phyloP scores from a whole-genome alignment of 2,797 vertebrate species.

The Acomys russatus region DNA sequence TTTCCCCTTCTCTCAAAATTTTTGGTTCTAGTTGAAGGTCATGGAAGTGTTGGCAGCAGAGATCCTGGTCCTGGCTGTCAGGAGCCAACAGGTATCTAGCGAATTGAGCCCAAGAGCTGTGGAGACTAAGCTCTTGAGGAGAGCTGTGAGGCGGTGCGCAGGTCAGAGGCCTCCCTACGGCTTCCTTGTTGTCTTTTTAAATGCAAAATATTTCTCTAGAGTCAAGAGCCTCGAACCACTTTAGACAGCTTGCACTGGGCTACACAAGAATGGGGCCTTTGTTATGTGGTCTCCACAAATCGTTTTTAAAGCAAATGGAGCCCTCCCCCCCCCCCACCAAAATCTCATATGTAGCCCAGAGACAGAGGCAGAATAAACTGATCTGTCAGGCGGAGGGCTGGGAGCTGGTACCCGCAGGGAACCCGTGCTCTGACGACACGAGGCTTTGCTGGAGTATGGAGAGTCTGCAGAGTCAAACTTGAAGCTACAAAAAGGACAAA shows the following conservation, averaged over 20 bases:
- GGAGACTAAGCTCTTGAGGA: too few relatives aligned
- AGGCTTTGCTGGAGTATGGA: neutral
- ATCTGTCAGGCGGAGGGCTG: neutral
- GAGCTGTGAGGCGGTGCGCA: fast-evolving
- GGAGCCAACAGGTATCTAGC: neutral
- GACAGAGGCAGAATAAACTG: neutral
- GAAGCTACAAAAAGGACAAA: neutral
- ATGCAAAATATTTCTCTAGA: neutral
- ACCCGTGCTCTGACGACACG: neutral
- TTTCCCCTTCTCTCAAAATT: neutral
- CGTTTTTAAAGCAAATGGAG: neutral
- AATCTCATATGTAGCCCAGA: neutral
- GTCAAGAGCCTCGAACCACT: neutral
- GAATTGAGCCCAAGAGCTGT: neutral
- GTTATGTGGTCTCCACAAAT: neutral
- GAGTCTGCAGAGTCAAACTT: neutral
- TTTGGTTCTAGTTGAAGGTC: neutral
- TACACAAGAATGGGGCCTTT: neutral
- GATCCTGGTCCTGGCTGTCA: too few relatives aligned
- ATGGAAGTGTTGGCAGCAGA: fast-evolving
- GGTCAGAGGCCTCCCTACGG: neutral
- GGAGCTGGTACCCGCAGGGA: neutral
- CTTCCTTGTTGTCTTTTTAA: neutral
- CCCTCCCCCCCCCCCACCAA: neutral
- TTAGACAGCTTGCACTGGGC: neutral